phyloP scores from a whole-genome alignment of 2,888 invertebrate species.

The Zootermopsis nevadensis region DNA sequence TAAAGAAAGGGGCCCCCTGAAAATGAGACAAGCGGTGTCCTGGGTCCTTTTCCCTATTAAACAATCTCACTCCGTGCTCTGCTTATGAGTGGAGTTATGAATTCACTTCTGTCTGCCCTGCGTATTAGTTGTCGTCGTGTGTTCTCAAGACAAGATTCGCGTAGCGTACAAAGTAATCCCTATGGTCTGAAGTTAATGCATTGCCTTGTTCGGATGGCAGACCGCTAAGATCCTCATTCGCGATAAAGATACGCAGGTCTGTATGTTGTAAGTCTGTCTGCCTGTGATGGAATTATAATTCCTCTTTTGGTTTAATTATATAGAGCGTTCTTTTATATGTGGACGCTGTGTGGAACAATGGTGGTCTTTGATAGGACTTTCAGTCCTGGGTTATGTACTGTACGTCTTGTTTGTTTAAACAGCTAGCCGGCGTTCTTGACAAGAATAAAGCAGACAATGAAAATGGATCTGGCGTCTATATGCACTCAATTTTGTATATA shows the following conservation, averaged over 20 bases:
- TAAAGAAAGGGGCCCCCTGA: too few species aligned
- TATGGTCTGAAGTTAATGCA: constrained; percentile 11
- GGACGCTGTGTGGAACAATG: constrained; percentile 29
- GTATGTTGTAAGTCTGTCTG: constrained; percentile 24
- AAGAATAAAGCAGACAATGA: constrained; percentile 48
- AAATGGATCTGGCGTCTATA: constrained; percentile 50
- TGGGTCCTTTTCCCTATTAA: too few species aligned
- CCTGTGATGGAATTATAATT: constrained; percentile 38
- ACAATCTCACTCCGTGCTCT: too few species aligned
- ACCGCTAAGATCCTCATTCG: constrained; percentile 1
- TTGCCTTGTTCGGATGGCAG: constrained; percentile 18
- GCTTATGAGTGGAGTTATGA: too few species aligned
- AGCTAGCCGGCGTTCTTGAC: constrained; percentile 45
- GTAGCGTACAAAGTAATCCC: neutral
- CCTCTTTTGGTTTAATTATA: constrained; percentile 39
- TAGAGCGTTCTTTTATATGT: constrained; percentile 40
- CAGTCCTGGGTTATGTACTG: constrained; percentile 35
- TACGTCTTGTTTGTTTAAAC: constrained; percentile 46
- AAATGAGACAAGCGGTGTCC: too few species aligned
- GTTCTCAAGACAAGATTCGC: neutral
- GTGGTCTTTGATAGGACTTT: constrained; percentile 25
- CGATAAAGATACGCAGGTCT: constrained; percentile 10
- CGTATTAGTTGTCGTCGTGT: neutral
- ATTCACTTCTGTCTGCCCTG: neutral
- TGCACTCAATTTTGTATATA: constrained; percentile 51